phyloP scores from a whole-genome alignment of 2,888 invertebrate species.

The Sepioteuthis lessoniana region DNA sequence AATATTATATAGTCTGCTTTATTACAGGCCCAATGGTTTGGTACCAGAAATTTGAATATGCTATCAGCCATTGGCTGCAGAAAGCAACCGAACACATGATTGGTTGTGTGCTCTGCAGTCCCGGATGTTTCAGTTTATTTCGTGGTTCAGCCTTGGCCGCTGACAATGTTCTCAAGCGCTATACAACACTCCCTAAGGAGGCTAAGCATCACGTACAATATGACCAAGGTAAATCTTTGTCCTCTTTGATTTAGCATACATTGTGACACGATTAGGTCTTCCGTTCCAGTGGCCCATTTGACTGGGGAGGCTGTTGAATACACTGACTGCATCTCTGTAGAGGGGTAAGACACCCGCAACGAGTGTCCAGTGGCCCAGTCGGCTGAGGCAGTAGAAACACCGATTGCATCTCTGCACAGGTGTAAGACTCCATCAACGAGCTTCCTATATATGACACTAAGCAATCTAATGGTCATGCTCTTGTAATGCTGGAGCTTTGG shows the following conservation, averaged over 20 bases:
- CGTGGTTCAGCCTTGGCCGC: slow-evolving; percentile 98
- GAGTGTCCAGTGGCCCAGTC: too few species aligned
- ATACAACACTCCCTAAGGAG: slow-evolving; percentile 91
- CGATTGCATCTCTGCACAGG: too few species aligned
- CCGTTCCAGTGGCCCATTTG: too few species aligned
- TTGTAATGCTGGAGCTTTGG: too few species aligned
- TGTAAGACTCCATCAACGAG: too few species aligned
- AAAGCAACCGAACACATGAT: slow-evolving; percentile 99
- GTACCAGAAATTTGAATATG: slow-evolving; percentile 99
- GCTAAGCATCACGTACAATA: slow-evolving; percentile 99
- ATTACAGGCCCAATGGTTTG: slow-evolving; percentile 92
- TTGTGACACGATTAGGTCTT: too few species aligned
- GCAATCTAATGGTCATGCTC: too few species aligned
- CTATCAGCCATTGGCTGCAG: slow-evolving; percentile 99
- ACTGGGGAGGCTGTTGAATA: too few species aligned
- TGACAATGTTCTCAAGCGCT: slow-evolving; percentile 97
- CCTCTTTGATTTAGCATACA: neutral
- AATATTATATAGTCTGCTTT: neutral
- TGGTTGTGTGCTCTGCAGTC: slow-evolving; percentile 98
- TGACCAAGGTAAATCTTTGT: slow-evolving; percentile 87
- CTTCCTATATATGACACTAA: too few species aligned
- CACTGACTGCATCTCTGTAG: too few species aligned
- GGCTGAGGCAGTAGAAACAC: too few species aligned
- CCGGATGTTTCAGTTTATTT: slow-evolving; percentile 97
- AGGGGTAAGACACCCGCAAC: too few species aligned